A percentile compares a stretch with the other conserved stretches of the same genome.
Evolutionary conservation across 2,888 invertebrate genomes (phyloP).

Genomic region (Coremacera marginata): DNA sequence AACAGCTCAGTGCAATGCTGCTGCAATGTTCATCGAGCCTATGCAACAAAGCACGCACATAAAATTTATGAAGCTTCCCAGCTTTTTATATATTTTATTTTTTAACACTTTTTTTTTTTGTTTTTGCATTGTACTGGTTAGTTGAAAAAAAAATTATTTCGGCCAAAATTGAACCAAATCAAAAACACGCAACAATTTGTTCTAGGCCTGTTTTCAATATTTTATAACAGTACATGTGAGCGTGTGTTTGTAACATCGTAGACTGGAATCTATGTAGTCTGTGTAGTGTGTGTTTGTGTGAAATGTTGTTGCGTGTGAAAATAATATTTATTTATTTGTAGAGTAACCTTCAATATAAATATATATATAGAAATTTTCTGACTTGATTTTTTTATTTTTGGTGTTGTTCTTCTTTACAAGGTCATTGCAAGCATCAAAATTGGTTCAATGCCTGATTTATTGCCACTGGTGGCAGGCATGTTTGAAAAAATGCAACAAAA

Average conservation of each 20-base stretch:
- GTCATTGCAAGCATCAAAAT: slow-evolving; percentile 50
- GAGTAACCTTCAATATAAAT: slow-evolving; percentile 9
- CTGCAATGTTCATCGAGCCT: background rate
- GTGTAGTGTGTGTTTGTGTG: too few species aligned
- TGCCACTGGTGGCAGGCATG: slow-evolving; percentile 53
- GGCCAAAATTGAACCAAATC: background rate
- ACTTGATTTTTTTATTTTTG: slow-evolving; percentile 6
- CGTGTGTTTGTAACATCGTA: too few species aligned
- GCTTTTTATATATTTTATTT: background rate
- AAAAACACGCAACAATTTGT: slow-evolving; percentile 29
- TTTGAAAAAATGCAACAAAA: slow-evolving; percentile 21
- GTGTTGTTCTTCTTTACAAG: slow-evolving; percentile 38
- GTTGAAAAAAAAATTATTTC: too few species aligned
- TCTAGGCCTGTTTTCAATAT: slow-evolving; percentile 20
- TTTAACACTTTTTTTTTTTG: background rate
- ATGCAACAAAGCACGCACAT: slow-evolving; percentile 5
- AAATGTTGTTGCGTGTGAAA: background rate
- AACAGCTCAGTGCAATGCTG: background rate
- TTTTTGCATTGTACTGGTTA: background rate
- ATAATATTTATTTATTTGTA: slow-evolving; percentile 28
- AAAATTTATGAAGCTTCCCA: background rate
- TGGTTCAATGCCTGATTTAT: slow-evolving; percentile 66
- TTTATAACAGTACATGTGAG: background rate
- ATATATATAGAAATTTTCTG: background rate
- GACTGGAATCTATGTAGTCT: too few species aligned